phyloP scores from a whole-genome alignment of 2,888 invertebrate species.

The Philonicus albiceps region DNA sequence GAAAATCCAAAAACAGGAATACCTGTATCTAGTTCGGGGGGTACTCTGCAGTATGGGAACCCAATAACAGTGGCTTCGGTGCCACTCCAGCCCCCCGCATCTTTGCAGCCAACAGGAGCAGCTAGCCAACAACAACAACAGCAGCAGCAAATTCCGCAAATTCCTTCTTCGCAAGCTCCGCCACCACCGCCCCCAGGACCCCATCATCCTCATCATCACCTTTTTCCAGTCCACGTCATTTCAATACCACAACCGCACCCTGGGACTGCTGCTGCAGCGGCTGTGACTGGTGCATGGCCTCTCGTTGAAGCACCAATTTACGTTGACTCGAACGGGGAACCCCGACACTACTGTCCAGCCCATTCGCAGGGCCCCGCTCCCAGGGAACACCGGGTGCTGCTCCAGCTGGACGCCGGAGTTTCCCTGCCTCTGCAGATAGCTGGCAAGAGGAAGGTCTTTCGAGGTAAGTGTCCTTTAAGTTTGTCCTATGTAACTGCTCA shows the following conservation, averaged over 20 bases:
- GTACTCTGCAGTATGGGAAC: background rate
- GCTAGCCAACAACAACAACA: constrained; percentile 43
- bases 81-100: constrained; percentile 39
- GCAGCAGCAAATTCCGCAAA: constrained; percentile 45
- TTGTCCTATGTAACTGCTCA: background rate
- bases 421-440: constrained; percentile 78
- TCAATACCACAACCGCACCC: constrained; percentile 59
- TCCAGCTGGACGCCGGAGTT: constrained; percentile 81
- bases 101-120: constrained; percentile 46
- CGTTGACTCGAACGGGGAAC: constrained; percentile 69
- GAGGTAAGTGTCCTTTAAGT: constrained; percentile 68
- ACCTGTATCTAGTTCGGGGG: background rate
- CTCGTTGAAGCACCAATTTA: constrained; percentile 67
- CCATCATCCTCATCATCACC: constrained; percentile 65
- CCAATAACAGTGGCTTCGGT: background rate
- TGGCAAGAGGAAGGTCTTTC: constrained; percentile 76
- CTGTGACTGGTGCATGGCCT: constrained; percentile 61
- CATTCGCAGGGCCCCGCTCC: constrained; percentile 59
- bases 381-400: constrained; percentile 74
- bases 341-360: constrained; percentile 64
- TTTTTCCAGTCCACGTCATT: constrained; percentile 66
- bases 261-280: constrained; percentile 61
- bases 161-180: constrained; percentile 60
- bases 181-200: constrained; percentile 64
- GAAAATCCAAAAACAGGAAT: constrained; percentile 46